phyloP scores from a whole-genome alignment of 2,888 invertebrate genomes.

The Meteorus colon region DNA sequence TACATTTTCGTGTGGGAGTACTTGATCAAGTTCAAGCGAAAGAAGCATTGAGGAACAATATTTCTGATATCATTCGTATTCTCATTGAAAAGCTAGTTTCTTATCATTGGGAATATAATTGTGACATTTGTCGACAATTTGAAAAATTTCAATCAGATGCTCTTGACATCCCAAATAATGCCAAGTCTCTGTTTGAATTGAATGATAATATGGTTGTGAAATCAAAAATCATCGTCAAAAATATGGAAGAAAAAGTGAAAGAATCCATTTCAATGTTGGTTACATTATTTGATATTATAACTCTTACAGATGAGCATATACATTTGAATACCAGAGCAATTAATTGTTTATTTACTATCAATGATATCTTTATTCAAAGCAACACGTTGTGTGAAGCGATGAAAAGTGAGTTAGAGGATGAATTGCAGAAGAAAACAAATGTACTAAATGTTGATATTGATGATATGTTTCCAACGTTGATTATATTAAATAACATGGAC shows the following conservation, averaged over 20 bases:
- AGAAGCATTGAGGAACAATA: conserved; percentile 55
- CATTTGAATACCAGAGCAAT: conserved; percentile 75
- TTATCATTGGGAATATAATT: conserved; percentile 62
- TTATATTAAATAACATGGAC: conserved; percentile 76
- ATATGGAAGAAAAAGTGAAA: conserved; percentile 73
- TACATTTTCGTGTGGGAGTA: conserved; percentile 62
- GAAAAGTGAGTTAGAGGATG: conserved; percentile 76
- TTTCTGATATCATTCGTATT: conserved; percentile 53
- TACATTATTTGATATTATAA: conserved; percentile 73
- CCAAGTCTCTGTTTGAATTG: conserved; percentile 75
- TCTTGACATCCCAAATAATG: conserved; percentile 74
- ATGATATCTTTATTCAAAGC: conserved; percentile 75
- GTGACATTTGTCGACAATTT: conserved; percentile 73
- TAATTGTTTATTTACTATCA: conserved; percentile 75
- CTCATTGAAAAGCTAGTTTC: conserved; percentile 59
- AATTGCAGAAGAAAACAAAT: conserved; percentile 74
- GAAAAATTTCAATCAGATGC: conserved; percentile 72
- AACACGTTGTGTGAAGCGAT: conserved; percentile 75
- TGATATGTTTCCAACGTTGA: conserved; percentile 73
- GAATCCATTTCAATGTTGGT: conserved; percentile 67
- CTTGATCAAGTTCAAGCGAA: conserved; percentile 61
- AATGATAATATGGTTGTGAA: conserved; percentile 75
- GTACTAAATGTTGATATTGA: conserved; percentile 75
- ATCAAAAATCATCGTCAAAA: conserved; percentile 72
- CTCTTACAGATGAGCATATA: conserved; percentile 74